phyloP scores from a whole-genome alignment of 2,113 vertebrate species.

The Accipiter cooperii region DNA sequence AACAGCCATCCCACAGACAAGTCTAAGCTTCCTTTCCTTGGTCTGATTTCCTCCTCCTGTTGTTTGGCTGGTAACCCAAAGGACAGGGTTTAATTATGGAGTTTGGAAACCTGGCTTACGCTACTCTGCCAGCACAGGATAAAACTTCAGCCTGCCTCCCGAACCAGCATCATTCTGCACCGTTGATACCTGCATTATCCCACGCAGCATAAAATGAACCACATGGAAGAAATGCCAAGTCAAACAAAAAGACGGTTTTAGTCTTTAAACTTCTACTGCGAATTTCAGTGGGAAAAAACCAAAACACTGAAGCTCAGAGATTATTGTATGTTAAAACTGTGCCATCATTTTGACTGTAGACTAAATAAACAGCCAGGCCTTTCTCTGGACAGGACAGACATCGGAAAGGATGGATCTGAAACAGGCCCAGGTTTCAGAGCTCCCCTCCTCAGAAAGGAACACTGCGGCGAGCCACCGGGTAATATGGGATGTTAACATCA shows the following conservation, averaged over 20 bases:
- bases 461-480: not conserved
- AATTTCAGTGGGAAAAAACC: not conserved
- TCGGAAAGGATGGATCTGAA: not conserved
- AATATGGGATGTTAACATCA: not conserved
- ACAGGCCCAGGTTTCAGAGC: not conserved
- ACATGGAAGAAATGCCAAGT: not conserved
- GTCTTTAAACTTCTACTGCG: not conserved
- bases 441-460: not conserved
- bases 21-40: slow-evolving; percentile 41
- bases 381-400: not conserved
- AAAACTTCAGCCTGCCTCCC: not conserved
- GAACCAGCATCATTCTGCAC: not conserved
- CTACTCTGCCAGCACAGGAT: not conserved
- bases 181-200: not conserved
- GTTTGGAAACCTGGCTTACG: slow-evolving; percentile 12
- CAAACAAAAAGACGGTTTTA: not conserved
- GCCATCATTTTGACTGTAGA: not conserved
- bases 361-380: not conserved
- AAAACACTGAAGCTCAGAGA: not conserved
- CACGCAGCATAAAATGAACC: not conserved
- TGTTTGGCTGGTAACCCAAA: slow-evolving; percentile 44
- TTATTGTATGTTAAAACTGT: not conserved
- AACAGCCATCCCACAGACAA: slow-evolving; percentile 48
- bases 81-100: slow-evolving; percentile 37
- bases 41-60: slow-evolving; percentile 36